Evolutionary conservation across 2,113 vertebrate species (phyloP).

Genomic region (Shinisaurus crocodilurus): DNA sequence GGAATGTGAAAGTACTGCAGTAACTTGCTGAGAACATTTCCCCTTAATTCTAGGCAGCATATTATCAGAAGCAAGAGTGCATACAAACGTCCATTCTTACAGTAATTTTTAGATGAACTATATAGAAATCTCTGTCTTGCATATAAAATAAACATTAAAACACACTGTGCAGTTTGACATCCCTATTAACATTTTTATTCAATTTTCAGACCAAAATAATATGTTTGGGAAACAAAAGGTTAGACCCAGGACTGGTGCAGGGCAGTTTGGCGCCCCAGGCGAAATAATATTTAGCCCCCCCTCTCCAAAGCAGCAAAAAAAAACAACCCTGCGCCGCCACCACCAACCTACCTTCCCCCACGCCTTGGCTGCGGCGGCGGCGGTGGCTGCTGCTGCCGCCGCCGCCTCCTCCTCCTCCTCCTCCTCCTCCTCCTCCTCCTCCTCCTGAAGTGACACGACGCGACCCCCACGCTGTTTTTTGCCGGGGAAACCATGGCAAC

Average conservation of each 20-base stretch:
- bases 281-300: too few species aligned
- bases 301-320: too few species aligned
- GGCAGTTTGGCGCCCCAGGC: too few species aligned
- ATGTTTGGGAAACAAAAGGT: not conserved
- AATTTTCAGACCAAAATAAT: constrained; percentile 35
- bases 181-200: constrained; percentile 30
- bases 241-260: not conserved
- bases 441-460: too few species aligned
- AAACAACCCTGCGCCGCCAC: too few species aligned
- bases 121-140: constrained; percentile 36
- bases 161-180: not conserved
- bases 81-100: constrained; percentile 48
- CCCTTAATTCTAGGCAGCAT: constrained; percentile 60
- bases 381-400: too few species aligned
- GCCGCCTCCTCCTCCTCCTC: too few species aligned
- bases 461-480: too few species aligned
- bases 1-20: constrained; percentile 64
- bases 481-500: too few species aligned
- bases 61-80: constrained; percentile 51
- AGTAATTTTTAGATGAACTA: constrained; percentile 56
- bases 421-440: too few species aligned
- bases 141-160: constrained; percentile 12
- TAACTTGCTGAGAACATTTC: constrained; percentile 63
- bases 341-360: too few species aligned
- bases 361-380: too few species aligned